Conservation (phyloP, 2,888 invertebrate genomes). For the Omphaloscelis lunosa region DNA sequence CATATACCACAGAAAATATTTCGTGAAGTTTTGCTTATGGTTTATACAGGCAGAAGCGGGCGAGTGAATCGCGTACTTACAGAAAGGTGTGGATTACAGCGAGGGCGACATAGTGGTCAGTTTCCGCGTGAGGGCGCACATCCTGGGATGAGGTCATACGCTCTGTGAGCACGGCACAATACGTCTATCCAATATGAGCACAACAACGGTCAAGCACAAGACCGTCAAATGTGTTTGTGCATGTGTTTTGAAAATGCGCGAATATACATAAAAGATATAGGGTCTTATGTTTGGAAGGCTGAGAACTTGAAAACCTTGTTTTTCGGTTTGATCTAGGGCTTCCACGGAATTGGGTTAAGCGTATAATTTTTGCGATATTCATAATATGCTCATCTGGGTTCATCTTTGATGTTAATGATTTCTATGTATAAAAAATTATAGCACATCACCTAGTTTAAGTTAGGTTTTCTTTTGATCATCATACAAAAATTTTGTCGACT, state of each 20-base stretch:
- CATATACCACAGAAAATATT: conserved; percentile 4
- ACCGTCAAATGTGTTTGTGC: background rate
- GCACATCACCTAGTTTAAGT: no score
- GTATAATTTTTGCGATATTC: background rate
- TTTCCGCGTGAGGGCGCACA: conserved; percentile 84
- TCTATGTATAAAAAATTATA: no score
- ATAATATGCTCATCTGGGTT: background rate
- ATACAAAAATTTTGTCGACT: no score
- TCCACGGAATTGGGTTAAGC: background rate
- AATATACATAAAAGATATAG: background rate
- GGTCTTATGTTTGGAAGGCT: background rate
- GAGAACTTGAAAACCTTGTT: background rate
- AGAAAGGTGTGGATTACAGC: conserved; percentile 84
- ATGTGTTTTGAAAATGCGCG: conserved; percentile 18
- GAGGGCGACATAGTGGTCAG: conserved; percentile 78
- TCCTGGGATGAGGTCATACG: conserved; percentile 84
- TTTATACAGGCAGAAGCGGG: conserved; percentile 23
- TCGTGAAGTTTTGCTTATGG: conserved; percentile 6
- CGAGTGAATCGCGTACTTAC: conserved; percentile 49
- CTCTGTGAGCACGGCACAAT: conserved; percentile 84
- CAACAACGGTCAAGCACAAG: conserved; percentile 44
- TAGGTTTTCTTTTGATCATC: no score
- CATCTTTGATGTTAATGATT: background rate
- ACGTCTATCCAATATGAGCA: conserved; percentile 64
- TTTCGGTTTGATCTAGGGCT: background rate